Conservation (phyloP, 2,113 vertebrate genomes). For the Calidris pygmaea region DNA sequence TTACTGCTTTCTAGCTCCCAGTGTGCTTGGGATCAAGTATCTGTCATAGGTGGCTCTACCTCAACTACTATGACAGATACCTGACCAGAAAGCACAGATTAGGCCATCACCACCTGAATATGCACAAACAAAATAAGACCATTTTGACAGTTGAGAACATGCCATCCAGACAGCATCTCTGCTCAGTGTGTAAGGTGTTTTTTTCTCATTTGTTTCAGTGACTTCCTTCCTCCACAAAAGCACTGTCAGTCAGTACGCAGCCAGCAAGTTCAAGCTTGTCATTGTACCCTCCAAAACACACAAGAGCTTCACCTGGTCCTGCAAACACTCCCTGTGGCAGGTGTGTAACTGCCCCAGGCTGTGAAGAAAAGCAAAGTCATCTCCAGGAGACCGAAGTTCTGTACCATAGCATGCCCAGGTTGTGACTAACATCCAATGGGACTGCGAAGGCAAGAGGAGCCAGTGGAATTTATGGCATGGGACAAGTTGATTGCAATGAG, state of each 20-base stretch:
- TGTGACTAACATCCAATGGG: neutral
- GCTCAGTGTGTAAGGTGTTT: neutral
- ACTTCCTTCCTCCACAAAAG: neutral
- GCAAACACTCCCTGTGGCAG: neutral
- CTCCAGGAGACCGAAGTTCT: neutral
- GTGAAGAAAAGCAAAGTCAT: neutral
- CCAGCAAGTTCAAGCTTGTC: neutral
- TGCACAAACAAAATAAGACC: neutral
- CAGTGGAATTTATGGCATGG: neutral
- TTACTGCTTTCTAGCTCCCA: neutral
- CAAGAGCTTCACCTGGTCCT: neutral
- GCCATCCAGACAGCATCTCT: neutral
- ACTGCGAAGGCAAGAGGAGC: neutral
- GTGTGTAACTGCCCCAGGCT: neutral
- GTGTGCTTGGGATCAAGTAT: neutral
- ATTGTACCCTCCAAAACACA: neutral
- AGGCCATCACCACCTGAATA: neutral
- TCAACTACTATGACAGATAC: neutral
- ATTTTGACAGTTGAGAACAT: neutral
- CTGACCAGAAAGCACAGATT: neutral
- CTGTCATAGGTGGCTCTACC: neutral
- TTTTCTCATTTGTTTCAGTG: neutral
- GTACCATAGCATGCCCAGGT: neutral
- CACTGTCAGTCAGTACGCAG: neutral
- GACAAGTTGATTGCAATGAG: neutral